Evolutionary conservation across 2,113 vertebrate species (phyloP), one percentile per base, ranked within the genome.

Genomic region (Bettongia penicillata): DNA sequence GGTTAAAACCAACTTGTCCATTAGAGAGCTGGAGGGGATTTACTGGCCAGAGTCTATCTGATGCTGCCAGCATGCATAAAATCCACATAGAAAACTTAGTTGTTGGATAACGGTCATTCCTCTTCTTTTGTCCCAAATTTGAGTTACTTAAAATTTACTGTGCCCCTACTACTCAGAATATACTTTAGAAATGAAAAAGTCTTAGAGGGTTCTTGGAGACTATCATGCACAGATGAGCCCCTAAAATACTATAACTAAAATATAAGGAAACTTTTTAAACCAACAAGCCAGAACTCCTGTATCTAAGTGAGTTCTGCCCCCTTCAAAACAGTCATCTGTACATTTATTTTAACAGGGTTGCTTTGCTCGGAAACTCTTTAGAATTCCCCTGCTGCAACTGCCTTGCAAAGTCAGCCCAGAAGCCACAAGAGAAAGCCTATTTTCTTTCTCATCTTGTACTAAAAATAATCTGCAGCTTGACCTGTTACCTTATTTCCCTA

Each of bases 111-210:
- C 22, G 16, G 23, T 53, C 68, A 48, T 31, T 92, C 19, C 22
- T n/a, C 57, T 8, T 28, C 23, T 92, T 92, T 53, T 50, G 68
- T 90, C 48, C 14, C 51, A n/a, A 91, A 51, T 0, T 24, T 14
- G 50, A 53, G 22, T 43, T 43, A 31, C 68, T 43, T 77, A 22
- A n/a, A 77, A 8, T 23, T 8, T 11, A 53, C 90, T 9, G 2
- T 23, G 7, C 31, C 28, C 10, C 1, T 0, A 0, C 4, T 10
- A 0, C 4, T 10, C 26, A 47, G 90, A 52, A 3, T 28, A 7
- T 0, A 23, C 91, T 14, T 97, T 19, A 19, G 26, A 84, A 84
- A 43, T 84, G 4, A 43, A 51, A 84, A 84, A 19, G 5, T 84
- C 37, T 77, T n/a, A 11, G 16, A 16, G 61, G 61, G 37, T 77